These are phyloP conservation scores for Drosophila triauraria DNA, from an alignment of 1,140 invertebrate genomes.

Conservation along the genomic window DNA sequence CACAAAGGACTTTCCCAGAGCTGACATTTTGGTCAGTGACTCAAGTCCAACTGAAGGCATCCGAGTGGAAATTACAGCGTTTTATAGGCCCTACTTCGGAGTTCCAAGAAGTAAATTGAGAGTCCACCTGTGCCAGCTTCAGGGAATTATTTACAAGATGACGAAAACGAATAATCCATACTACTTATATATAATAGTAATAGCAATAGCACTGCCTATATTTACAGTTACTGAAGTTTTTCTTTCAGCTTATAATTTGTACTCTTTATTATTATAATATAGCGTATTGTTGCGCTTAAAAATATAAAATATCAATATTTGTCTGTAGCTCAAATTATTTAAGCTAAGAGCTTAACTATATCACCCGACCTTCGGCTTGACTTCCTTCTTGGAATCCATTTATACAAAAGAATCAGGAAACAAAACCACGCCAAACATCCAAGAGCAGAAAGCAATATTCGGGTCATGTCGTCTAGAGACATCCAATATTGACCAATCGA, in stretches of 20 bases:
- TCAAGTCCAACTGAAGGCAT: conserved; percentile 7
- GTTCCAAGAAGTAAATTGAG: neutral
- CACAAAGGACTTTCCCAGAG: conserved; percentile 41
- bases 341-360: neutral
- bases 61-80: neutral
- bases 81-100: conserved; percentile 14
- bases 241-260: too few species aligned
- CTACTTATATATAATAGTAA: too few species aligned
- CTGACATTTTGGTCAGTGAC: conserved; percentile 1
- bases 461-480: neutral
- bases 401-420: neutral
- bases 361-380: neutral
- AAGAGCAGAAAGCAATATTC: neutral
- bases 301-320: too few species aligned
- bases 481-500: neutral
- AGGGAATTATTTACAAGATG: neutral
- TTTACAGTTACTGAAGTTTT: too few species aligned
- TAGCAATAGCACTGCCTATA: too few species aligned
- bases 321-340: neutral
- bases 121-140: neutral
- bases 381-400: neutral
- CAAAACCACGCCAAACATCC: neutral
- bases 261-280: too few species aligned
- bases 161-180: neutral
- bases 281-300: too few species aligned